A percentile compares a stretch with the other conserved stretches of the same genome.
phyloP scores from a whole-genome alignment of 2,113 vertebrate genomes.

The Struthidea cinerea region DNA sequence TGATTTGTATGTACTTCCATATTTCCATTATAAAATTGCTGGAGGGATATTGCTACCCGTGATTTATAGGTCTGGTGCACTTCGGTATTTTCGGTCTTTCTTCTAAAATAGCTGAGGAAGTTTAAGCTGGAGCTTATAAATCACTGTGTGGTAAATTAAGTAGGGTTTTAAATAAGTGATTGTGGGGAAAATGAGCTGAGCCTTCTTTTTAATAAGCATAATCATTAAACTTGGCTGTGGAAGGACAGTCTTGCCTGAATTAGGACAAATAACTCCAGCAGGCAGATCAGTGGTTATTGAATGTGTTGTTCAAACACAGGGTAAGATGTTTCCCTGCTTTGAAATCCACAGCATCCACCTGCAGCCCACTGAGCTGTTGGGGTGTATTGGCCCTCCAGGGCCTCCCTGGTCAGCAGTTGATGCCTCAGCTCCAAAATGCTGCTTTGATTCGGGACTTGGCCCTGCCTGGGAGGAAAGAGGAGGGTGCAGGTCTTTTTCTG shows the following conservation, averaged over 20 bases:
- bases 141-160: constrained; percentile 10
- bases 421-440: not conserved
- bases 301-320: not conserved
- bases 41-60: not conserved
- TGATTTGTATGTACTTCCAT: constrained; percentile 23
- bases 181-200: not conserved
- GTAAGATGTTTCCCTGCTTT: not conserved
- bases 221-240: not conserved
- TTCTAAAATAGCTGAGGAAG: constrained; percentile 37
- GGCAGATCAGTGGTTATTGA: not conserved
- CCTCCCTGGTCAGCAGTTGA: not conserved
- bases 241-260: not conserved
- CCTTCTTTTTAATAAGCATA: not conserved
- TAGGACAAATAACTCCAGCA: not conserved
- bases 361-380: not conserved
- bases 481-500: not conserved
- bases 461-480: not conserved
- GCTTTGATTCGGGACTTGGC: not conserved
- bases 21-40: constrained; percentile 30
- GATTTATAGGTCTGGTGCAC: constrained; percentile 28
- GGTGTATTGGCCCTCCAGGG: not conserved
- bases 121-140: constrained; percentile 36
- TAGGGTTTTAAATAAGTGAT: constrained; percentile 16
- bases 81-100: not conserved
- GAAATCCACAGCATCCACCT: not conserved